Base-by-base conservation (phyloP, 2,888 invertebrate genomes). In the Bombyx huttoni region DNA sequence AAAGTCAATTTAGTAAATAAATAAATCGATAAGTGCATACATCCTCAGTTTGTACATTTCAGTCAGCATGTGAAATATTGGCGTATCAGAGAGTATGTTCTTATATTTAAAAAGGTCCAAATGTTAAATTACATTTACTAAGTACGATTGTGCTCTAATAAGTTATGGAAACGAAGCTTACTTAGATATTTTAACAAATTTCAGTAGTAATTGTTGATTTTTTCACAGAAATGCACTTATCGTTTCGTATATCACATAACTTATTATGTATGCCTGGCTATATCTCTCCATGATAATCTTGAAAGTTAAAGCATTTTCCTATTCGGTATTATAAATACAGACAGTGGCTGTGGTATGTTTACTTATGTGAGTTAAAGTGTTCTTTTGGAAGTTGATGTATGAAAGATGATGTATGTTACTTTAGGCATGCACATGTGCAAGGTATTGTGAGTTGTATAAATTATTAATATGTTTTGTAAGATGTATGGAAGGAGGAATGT, bases 271-370 rank as follows among this genome's bases (percentile, higher is more conserved):
- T 77, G 81, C 83, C 83, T 84, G 82, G 75, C 80, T 78, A 73
- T 75, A 70, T 78, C 73, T 84, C 84, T 82, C 80, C 61, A 60
- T 60, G 77, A 72, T 78, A 77, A 76, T 83, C 75, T 80, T 79
- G 70, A 78, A 77, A 77, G 70, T 81, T 71, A 63, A 78, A 81
- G 84, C 86, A 85, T 87, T 86, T 85, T 87, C 85, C 86, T 87
- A 87, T 87, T 88, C 80, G 88, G 87, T 87, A 86, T 87, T 87
- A 83, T 86, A 81, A 85, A 86, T 87, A 88, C 87, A 87, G 86
- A 85, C 84, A 84, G 87, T 88, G 88, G 88, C 88, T 88, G 88
- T 88, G 88, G 88, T 88, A 87, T 87, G 78, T 85, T 86, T 81
- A 86, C 84, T 83, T 85, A 83, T 77, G 76, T 83, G 82, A 82